Percentiles rank a stretch among this genome's conserved stretches.
Evolutionary conservation across 2,797 vertebrate species (phyloP).

Genomic region (Babyrousa celebensis): DNA sequence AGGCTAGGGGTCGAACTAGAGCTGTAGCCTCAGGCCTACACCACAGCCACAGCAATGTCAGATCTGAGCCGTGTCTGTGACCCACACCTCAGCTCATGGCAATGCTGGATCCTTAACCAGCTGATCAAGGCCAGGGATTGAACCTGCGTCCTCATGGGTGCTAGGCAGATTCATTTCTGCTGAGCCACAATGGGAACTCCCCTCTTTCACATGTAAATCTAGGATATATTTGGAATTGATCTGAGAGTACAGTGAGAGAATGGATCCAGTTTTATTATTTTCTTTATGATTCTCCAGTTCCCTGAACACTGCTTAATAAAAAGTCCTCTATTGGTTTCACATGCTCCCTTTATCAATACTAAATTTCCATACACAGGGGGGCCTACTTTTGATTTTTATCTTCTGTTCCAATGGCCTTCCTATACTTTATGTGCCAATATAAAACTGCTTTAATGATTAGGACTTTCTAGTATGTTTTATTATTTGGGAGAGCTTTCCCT

Average conservation of each 20-base stretch:
- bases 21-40: too few relatives aligned
- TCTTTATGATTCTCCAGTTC: neutral
- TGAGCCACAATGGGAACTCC: too few relatives aligned
- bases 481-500: neutral
- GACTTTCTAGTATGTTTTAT: neutral
- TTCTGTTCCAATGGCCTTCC: neutral
- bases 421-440: neutral
- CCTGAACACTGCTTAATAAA: neutral
- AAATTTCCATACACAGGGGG: neutral
- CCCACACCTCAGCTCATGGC: too few relatives aligned
- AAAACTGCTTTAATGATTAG: neutral
- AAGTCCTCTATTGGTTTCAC: neutral
- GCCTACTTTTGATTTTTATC: neutral
- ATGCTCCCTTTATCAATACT: neutral
- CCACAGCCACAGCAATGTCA: too few relatives aligned
- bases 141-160: too few relatives aligned
- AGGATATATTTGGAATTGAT: neutral
- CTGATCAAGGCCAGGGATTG: too few relatives aligned
- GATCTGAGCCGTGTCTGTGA: too few relatives aligned
- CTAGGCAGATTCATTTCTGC: too few relatives aligned
- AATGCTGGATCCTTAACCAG: too few relatives aligned
- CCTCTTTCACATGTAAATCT: conserved; percentile 16
- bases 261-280: neutral
- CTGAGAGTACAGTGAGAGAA: neutral
- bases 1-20: too few relatives aligned